Base-by-base conservation (phyloP, 2,113 vertebrate species). In the Chloropsis hardwickii region DNA sequence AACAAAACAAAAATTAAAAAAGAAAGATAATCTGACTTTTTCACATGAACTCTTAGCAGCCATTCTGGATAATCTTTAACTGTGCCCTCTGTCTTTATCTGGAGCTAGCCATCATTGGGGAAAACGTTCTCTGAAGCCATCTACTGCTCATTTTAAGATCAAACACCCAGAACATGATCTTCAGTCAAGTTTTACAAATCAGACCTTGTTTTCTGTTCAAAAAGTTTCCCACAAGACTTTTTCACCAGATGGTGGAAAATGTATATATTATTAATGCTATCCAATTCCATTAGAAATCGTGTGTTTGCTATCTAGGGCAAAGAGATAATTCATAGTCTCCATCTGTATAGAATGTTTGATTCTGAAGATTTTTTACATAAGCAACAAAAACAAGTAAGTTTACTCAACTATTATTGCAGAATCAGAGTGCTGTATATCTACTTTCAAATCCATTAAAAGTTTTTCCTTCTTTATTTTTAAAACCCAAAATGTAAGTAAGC, bases 251-350 rank as follows among this genome's bases (percentile, higher is more conserved):
- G 95, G 97, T 96, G 35, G 94, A 92, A 97, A 96, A 88, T 15
- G 77, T 94, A 94, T 96, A 92, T 94, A 97, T 97, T 98, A 98
- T 97, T 98, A 97, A 98, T 96, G 96, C 90, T 92, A 96, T 96
- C 94, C 73, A 94, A 88, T 93, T 96, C 90, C 97, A 94, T 96
- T 97, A 97, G 90, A 97, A 94, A 96, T 87, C 48, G 8, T 91
- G 65, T 37, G 76, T 92, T 97, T 97, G 92, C 69, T 97, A 97
- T 96, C 87, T 98, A 94, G 96, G 93, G 93, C 87, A 92, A 89
- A 97, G 91, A 96, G 67, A 72, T 86, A 95, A 95, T 85, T 97
- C 94, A 90, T 88, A 86, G 94, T 94, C 86, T 95, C 94, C 91
- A 45, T 97, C 94, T 97, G 96, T 92, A 94, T 64, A 92, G 72